Evolutionary conservation across 2,113 vertebrate genomes (phyloP).

Genomic region (Nothobranchius furzeri): DNA sequence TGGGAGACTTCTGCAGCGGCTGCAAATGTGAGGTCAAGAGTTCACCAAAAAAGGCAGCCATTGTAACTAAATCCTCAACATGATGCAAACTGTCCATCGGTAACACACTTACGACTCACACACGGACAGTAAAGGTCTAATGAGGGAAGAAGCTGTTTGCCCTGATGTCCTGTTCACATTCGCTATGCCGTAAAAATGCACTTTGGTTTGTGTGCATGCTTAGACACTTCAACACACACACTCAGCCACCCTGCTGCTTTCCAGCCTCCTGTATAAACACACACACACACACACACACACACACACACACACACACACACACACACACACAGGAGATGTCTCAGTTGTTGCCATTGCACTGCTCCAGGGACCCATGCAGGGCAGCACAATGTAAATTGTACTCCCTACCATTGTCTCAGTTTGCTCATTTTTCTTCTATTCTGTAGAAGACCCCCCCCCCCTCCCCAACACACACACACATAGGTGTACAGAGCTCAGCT

Average conservation of each 20-base stretch:
- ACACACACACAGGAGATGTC: conserved; percentile 36
- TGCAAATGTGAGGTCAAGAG: conserved; percentile 23
- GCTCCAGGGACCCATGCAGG: conserved; percentile 49
- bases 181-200: conserved; percentile 2
- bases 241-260: conserved; percentile 3
- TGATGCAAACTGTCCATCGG: conserved; percentile 14
- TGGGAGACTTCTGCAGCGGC: conserved; percentile 7
- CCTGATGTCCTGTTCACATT: conserved; percentile 23
- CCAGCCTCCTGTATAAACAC: conserved; percentile 16
- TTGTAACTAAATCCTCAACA: conserved; percentile 6
- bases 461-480: no score
- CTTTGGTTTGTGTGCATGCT: conserved; percentile 1
- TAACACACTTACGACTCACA: conserved; percentile 1
- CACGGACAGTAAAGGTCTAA: neutral
- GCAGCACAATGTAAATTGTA: conserved; percentile 74
- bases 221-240: neutral
- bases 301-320: conserved; percentile 21
- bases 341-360: conserved; percentile 36
- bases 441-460: conserved; percentile 3
- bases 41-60: neutral
- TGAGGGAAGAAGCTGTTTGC: conserved; percentile 12
- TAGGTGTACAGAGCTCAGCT: conserved; percentile 27
- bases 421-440: conserved; percentile 74
- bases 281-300: conserved; percentile 23
- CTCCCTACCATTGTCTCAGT: conserved; percentile 73